A percentile compares a stretch with the other conserved stretches of the same genome.
Evolutionary conservation across 2,797 vertebrate genomes (phyloP).

Genomic region (Synanceia verrucosa): DNA sequence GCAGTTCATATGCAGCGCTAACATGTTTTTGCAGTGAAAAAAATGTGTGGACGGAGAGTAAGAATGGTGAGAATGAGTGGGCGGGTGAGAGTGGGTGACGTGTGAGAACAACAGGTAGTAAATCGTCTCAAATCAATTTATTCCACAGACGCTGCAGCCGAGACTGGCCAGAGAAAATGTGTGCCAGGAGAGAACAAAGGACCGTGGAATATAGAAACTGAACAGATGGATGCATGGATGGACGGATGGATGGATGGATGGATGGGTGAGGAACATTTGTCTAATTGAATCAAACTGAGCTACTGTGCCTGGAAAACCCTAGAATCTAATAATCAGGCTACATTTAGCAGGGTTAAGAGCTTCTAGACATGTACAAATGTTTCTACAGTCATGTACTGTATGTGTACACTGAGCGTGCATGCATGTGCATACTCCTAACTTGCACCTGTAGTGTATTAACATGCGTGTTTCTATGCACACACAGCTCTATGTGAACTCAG

Average conservation of each 20-base stretch:
- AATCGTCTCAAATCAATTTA: constrained; percentile 57
- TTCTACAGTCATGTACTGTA: too few species aligned
- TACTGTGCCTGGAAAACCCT: constrained; percentile 7
- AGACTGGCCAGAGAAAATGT: constrained; percentile 19
- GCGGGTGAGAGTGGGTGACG: constrained; percentile 26
- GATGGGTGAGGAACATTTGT: constrained; percentile 10
- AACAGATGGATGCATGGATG: constrained; percentile 32
- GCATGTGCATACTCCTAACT: background rate
- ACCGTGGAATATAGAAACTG: background rate
- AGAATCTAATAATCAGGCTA: constrained; percentile 38
- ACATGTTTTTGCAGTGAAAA: background rate
- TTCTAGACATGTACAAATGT: background rate
- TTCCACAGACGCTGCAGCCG: constrained; percentile 20
- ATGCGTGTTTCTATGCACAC: background rate
- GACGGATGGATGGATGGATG: constrained; percentile 26
- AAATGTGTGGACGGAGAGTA: constrained; percentile 5
- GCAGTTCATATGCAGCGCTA: constrained; percentile 20
- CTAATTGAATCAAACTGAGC: constrained; percentile 45
- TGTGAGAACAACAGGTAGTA: constrained; percentile 58
- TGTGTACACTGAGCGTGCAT: background rate
- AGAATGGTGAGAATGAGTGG: constrained; percentile 25
- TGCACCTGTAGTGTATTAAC: background rate
- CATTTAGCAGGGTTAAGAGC: constrained; percentile 13
- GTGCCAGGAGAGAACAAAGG: constrained; percentile 44
- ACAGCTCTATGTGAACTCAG: background rate